Conservation (phyloP, 2,797 vertebrate genomes). For the Hylomyscus alleni region DNA sequence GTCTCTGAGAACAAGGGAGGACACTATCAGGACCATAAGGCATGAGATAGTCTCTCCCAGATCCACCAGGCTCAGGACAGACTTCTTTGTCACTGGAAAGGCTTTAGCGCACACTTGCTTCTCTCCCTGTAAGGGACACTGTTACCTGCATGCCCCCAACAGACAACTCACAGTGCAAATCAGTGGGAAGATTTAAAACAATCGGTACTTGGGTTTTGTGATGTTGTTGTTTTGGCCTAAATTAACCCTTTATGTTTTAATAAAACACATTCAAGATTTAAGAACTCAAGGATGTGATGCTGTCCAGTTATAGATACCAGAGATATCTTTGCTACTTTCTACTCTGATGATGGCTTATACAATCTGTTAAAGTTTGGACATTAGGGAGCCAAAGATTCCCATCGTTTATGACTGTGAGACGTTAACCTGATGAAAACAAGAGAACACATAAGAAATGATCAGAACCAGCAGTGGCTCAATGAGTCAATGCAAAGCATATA, state of each 20-base stretch:
- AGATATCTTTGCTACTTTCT: slow-evolving; percentile 26
- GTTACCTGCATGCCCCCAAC: background rate
- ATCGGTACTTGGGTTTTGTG: background rate
- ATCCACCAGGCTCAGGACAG: background rate
- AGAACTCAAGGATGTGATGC: slow-evolving; percentile 51
- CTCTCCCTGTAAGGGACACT: slow-evolving; percentile 48
- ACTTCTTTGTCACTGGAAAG: background rate
- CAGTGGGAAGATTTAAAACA: background rate
- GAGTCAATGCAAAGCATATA: slow-evolving; percentile 1
- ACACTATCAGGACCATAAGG: background rate
- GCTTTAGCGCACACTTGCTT: background rate
- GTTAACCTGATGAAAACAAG: slow-evolving; percentile 34
- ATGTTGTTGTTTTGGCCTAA: background rate
- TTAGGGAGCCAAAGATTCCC: background rate
- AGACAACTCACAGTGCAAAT: slow-evolving; percentile 20
- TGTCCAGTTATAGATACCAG: background rate
- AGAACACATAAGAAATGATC: slow-evolving; percentile 36
- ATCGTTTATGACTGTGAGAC: background rate
- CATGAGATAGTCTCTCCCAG: background rate
- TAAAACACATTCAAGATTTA: slow-evolving; percentile 33
- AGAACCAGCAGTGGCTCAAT: slow-evolving; percentile 35
- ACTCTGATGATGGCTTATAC: slow-evolving; percentile 8
- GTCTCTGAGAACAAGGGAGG: slow-evolving; percentile 88
- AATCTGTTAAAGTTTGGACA: slow-evolving; percentile 52
- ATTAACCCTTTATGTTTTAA: slow-evolving; percentile 64